These are phyloP conservation scores for Uloborus plumipes DNA, from an alignment of 2,888 invertebrate genomes.

Conservation along the genomic window DNA sequence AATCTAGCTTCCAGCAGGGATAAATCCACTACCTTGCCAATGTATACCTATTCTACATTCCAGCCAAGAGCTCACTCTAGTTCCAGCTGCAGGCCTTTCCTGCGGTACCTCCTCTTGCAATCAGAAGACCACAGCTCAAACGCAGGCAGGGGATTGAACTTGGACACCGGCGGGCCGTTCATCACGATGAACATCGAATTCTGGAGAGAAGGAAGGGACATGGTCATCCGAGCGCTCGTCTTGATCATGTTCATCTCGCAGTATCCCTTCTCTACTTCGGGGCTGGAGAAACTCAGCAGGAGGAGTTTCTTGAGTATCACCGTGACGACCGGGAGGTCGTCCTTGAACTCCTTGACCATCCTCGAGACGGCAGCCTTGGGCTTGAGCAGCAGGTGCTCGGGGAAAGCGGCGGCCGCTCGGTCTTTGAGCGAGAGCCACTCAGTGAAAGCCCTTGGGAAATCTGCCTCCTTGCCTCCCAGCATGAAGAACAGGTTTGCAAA, in stretches of 20 bases:
- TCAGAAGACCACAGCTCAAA: slow-evolving; percentile 27
- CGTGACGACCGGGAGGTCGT: slow-evolving; percentile 7
- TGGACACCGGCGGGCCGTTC: slow-evolving; percentile 25
- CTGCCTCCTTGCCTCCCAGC: slow-evolving; percentile 1
- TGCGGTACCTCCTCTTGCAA: slow-evolving; percentile 29
- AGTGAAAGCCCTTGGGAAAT: background rate
- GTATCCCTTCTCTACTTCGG: slow-evolving; percentile 22
- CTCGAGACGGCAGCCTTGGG: slow-evolving; percentile 17
- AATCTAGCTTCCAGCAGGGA: too few species aligned
- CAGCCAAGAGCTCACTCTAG: too few species aligned
- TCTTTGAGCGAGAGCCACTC: slow-evolving; percentile 25
- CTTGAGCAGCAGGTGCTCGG: background rate
- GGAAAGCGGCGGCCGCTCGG: background rate
- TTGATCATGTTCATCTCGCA: slow-evolving; percentile 32
- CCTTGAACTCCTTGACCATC: slow-evolving; percentile 3
- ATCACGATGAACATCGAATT: slow-evolving; percentile 32
- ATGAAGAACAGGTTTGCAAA: background rate
- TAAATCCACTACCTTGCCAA: too few species aligned
- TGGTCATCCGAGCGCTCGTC: slow-evolving; percentile 7
- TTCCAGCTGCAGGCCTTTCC: background rate
- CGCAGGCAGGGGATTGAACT: slow-evolving; percentile 26
- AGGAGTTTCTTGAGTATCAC: slow-evolving; percentile 17
- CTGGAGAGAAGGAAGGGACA: slow-evolving; percentile 36
- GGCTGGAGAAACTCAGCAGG: slow-evolving; percentile 22
- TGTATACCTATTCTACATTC: too few species aligned